A percentile compares a stretch with the other conserved stretches of the same genome.
phyloP scores from a whole-genome alignment of 2,113 vertebrate genomes.

The Ancistrus triradiatus region DNA sequence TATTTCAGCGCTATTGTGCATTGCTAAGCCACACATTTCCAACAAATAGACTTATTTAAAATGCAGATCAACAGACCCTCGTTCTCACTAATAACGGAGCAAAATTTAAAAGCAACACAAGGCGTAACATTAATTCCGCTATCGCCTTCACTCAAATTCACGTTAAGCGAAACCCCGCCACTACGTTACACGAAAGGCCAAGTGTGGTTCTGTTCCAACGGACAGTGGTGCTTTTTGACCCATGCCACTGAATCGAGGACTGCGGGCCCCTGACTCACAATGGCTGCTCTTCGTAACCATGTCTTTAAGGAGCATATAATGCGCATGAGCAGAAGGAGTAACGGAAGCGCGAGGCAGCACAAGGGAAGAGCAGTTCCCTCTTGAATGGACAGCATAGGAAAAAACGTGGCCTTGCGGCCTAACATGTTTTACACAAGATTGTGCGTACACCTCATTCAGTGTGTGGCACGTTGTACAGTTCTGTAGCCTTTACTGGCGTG shows the following conservation, averaged over 20 bases:
- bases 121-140: no score
- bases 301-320: constrained; percentile 27
- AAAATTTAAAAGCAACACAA: no score
- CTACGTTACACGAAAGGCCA: no score
- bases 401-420: constrained; percentile 27
- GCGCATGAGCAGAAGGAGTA: constrained; percentile 60
- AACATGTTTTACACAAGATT: neutral
- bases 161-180: neutral
- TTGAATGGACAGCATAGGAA: constrained; percentile 65
- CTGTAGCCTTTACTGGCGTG: no score
- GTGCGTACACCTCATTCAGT: no score
- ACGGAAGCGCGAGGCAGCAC: constrained; percentile 60
- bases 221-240: neutral
- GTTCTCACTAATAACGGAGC: no score
- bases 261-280: neutral
- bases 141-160: neutral
- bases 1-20: no score
- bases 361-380: constrained; percentile 60
- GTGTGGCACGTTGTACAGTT: no score
- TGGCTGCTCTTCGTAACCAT: constrained; percentile 42
- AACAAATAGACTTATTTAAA: neutral
- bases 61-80: neutral
- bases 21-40: no score
- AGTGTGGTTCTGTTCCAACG: neutral
- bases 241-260: neutral